phyloP scores from a whole-genome alignment of 1,140 invertebrate species.

The Matsumurasca onukii region DNA sequence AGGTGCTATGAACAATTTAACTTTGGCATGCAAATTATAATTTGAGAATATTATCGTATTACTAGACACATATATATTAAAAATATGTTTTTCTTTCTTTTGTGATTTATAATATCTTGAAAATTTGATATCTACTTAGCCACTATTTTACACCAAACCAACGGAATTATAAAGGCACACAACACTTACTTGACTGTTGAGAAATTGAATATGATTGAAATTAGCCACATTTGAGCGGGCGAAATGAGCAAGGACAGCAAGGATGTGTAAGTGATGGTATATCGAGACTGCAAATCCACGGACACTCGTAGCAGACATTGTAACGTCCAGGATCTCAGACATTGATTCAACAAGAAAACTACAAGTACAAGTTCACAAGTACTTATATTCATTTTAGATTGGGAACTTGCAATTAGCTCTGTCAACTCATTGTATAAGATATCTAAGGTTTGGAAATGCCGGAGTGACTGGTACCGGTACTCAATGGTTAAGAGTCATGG shows the following conservation, averaged over 20 bases:
- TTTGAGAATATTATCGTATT: neutral
- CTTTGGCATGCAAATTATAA: neutral
- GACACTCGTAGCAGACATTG: neutral
- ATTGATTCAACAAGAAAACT: no score
- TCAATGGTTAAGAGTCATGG: no score
- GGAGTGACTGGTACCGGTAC: no score
- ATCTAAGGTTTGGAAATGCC: no score
- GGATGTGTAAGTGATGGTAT: neutral
- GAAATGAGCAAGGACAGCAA: conserved; percentile 10
- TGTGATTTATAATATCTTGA: neutral
- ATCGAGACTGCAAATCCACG: neutral
- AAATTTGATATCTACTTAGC: neutral
- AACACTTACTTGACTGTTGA: neutral
- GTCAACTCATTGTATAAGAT: no score
- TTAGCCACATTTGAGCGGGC: conserved; percentile 21
- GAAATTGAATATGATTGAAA: neutral
- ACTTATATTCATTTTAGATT: neutral
- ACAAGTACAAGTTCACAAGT: neutral
- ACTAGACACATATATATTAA: neutral
- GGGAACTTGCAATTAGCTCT: no score
- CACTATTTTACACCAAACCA: conserved; percentile 2
- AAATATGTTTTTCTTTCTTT: neutral
- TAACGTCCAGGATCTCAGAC: no score
- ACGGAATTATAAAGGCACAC: conserved; percentile 17
- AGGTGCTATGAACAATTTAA: neutral